Evolutionary conservation across 2,113 vertebrate genomes (phyloP), one percentile per base, ranked within the genome.

Genomic region (Emberiza fucata): DNA sequence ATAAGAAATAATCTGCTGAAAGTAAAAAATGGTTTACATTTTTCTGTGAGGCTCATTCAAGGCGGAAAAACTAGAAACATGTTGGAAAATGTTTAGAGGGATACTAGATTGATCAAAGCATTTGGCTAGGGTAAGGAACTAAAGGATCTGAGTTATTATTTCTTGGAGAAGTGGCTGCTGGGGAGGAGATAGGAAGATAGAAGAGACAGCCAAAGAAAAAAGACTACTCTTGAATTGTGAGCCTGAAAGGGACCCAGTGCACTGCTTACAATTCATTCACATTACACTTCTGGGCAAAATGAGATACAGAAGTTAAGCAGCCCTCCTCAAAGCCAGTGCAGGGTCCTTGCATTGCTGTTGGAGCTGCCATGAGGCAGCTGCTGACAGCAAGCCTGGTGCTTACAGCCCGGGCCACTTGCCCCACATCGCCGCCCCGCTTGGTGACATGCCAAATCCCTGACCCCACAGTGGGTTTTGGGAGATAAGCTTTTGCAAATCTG

Each of bases 21-120:
- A 72, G 64, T 35, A 61, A 66, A 80, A 91, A 90, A 57, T 14
- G 12, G 35, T 63, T 90, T 92, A 51, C 35, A 75, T 96, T 90
- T 90, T 95, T 86, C 79, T 57, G 20, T 83, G 92, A 86, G 93
- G 86, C 78, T 95, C 54, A 50, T 85, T 92, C 50, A 90, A 94
- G 79, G 76, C 63, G 14, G 68, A 96, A 94, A 90, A 37, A 75
- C 27, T 45, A 86, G 39, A 86, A 93, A 88, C 54, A 64, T 44
- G 45, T 17, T 94, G 85, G 81, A 66, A 94, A 91, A 88, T 59
- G 66, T 95, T 90, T 73, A 91, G 54, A 94, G 65, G 83, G 37
- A 83, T 73, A 73, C 15, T 81, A 51, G 44, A 54, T 77, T 88
- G 31, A 87, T 94, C 71, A 88, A 90, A 94, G 68, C 9, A 8